phyloP scores from a whole-genome alignment of 2,888 invertebrate species.

The Caenorhabditis virilis region DNA sequence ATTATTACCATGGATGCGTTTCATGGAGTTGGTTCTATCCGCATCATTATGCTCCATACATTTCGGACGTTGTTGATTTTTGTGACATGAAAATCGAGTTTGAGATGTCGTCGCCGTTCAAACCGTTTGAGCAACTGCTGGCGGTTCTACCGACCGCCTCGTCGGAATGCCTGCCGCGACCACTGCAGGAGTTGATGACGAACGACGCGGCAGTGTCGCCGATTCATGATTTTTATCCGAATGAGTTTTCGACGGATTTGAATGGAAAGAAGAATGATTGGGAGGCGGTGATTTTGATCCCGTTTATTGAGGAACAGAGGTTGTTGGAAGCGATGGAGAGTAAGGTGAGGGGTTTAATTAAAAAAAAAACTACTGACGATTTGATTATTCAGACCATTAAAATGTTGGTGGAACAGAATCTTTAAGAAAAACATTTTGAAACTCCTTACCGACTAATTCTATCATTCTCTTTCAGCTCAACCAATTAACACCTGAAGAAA shows the following conservation, averaged over 20 bases:
- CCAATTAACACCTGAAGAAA: constrained; percentile 78
- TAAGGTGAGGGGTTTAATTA: constrained; percentile 18
- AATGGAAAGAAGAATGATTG: constrained; percentile 95
- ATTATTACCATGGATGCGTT: constrained; percentile 93
- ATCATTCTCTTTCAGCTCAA: constrained; percentile 70
- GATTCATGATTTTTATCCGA: constrained; percentile 87
- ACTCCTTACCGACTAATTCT: too few relatives aligned
- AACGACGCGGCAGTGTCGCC: constrained; percentile 76
- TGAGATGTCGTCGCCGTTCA: constrained; percentile 84
- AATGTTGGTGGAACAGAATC: too few relatives aligned
- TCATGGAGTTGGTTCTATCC: constrained; percentile 99
- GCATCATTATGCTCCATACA: constrained; percentile 93
- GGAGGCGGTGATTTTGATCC: constrained; percentile 92
- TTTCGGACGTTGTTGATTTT: constrained; percentile 88
- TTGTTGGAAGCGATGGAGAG: constrained; percentile 75
- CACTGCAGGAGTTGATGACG: constrained; percentile 76
- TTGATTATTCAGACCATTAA: too few relatives aligned
- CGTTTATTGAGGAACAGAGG: constrained; percentile 84
- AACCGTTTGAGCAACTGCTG: constrained; percentile 88
- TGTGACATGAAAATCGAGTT: constrained; percentile 79
- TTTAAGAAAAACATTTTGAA: too few relatives aligned
- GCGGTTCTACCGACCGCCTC: constrained; percentile 88
- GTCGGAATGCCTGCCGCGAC: constrained; percentile 77
- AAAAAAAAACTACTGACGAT: too few relatives aligned
- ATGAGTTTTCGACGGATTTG: constrained; percentile 87